phyloP scores from a whole-genome alignment of 2,797 vertebrate genomes.

The Eutrigla gurnardus region DNA sequence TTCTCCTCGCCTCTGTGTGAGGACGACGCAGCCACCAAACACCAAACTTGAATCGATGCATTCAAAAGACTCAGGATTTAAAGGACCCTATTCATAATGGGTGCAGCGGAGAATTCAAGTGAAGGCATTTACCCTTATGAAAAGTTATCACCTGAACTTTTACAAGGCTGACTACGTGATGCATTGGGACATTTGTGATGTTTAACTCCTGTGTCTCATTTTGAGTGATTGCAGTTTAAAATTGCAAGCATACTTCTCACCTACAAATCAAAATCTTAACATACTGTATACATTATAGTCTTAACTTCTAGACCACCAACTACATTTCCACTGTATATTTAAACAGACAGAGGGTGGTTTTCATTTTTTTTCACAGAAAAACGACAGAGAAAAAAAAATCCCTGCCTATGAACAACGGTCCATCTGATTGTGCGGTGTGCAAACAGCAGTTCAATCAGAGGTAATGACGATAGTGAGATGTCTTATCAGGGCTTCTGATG shows the following conservation, averaged over 20 bases:
- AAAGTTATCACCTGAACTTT: neutral
- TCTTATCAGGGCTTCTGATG: conserved; percentile 58
- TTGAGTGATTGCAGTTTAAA: conserved; percentile 37
- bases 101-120: neutral
- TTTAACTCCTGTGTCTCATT: conserved; percentile 28
- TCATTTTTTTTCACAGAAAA: conserved; percentile 13
- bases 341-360: conserved; percentile 27
- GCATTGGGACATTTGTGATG: conserved; percentile 5
- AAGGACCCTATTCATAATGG: conserved; percentile 14
- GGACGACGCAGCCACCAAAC: conserved; percentile 49
- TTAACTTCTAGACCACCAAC: conserved; percentile 34
- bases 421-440: conserved; percentile 26
- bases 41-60: conserved; percentile 16
- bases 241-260: conserved; percentile 26
- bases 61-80: conserved; percentile 15
- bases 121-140: neutral
- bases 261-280: conserved; percentile 41
- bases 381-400: neutral
- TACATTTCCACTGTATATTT: conserved; percentile 30
- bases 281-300: conserved; percentile 33
- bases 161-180: neutral
- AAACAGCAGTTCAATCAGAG: conserved; percentile 36
- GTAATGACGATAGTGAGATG: conserved; percentile 45
- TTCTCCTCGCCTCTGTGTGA: conserved; percentile 40
- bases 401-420: conserved; percentile 6